Evolutionary conservation across 2,888 invertebrate species (phyloP).

Genomic region (Biston betularia): DNA sequence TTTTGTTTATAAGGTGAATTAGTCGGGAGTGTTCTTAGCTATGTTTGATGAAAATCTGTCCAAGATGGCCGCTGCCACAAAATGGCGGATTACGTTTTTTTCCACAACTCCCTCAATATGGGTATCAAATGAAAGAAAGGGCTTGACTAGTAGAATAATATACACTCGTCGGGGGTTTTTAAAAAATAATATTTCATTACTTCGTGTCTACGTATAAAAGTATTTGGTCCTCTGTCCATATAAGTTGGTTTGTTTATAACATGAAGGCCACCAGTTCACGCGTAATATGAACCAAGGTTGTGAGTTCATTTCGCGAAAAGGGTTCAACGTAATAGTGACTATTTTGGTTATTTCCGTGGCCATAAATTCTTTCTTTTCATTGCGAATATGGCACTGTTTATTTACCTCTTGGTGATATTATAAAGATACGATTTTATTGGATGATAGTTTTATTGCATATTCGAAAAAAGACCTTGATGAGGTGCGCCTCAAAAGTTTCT

Average conservation of each 20-base stretch:
- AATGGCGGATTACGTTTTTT: too few species aligned
- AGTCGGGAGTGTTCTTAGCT: too few species aligned
- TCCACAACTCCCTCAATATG: too few species aligned
- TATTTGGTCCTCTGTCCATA: neutral
- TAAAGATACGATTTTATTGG: slow-evolving; percentile 2
- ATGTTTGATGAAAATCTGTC: too few species aligned
- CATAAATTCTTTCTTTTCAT: slow-evolving; percentile 19
- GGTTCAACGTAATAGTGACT: slow-evolving; percentile 23
- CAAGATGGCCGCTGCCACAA: too few species aligned
- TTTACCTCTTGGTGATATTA: neutral
- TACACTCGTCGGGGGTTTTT: too few species aligned
- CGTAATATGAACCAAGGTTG: slow-evolving; percentile 62
- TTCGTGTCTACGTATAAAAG: too few species aligned
- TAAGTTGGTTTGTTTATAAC: slow-evolving; percentile 23
- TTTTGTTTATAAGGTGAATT: too few species aligned
- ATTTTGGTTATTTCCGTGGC: slow-evolving; percentile 17
- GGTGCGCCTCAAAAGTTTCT: too few species aligned
- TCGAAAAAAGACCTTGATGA: neutral
- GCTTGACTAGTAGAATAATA: too few species aligned
- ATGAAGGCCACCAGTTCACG: slow-evolving; percentile 59
- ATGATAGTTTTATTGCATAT: neutral
- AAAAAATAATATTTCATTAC: too few species aligned
- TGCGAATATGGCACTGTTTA: slow-evolving; percentile 5
- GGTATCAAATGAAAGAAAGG: too few species aligned
- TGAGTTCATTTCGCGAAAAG: slow-evolving; percentile 63